Evolutionary conservation across 2,797 vertebrate species (phyloP).

Genomic region (Danio jaintianensis): DNA sequence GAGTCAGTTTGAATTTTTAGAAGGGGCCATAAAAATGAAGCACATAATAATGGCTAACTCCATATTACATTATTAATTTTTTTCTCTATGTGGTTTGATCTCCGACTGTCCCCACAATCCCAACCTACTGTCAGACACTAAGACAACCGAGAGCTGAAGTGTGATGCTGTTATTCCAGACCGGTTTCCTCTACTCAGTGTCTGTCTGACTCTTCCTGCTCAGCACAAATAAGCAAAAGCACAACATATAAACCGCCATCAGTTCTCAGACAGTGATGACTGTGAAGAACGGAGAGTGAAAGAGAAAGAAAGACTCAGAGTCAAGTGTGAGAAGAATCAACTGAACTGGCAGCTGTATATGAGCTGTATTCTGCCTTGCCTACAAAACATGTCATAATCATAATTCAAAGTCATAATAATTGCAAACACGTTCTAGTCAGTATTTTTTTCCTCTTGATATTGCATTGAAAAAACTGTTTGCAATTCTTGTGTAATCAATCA

Average conservation of each 20-base stretch:
- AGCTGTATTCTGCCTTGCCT: slow-evolving; percentile 35
- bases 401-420: slow-evolving; percentile 13
- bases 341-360: slow-evolving; percentile 23
- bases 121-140: slow-evolving; percentile 43
- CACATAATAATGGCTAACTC: too few relatives aligned
- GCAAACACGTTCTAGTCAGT: slow-evolving; percentile 32
- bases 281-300: slow-evolving; percentile 15
- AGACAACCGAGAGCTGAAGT: slow-evolving; percentile 67
- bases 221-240: slow-evolving; percentile 50
- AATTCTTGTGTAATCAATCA: too few relatives aligned
- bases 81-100: too few relatives aligned
- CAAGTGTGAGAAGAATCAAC: slow-evolving; percentile 24
- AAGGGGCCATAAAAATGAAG: too few relatives aligned
- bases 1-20: too few relatives aligned
- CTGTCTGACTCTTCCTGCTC: slow-evolving; percentile 41
- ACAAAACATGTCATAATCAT: slow-evolving; percentile 21
- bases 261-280: neutral
- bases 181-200: slow-evolving; percentile 44
- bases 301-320: slow-evolving; percentile 11
- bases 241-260: slow-evolving; percentile 26
- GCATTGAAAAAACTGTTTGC: too few relatives aligned
- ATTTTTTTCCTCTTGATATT: neutral
- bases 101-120: slow-evolving; percentile 23
- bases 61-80: too few relatives aligned
- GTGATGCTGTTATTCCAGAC: slow-evolving; percentile 63